These are phyloP conservation scores for Sylvilagus floridanus DNA, from an alignment of 2,797 vertebrate genomes.

Conservation along the genomic window DNA sequence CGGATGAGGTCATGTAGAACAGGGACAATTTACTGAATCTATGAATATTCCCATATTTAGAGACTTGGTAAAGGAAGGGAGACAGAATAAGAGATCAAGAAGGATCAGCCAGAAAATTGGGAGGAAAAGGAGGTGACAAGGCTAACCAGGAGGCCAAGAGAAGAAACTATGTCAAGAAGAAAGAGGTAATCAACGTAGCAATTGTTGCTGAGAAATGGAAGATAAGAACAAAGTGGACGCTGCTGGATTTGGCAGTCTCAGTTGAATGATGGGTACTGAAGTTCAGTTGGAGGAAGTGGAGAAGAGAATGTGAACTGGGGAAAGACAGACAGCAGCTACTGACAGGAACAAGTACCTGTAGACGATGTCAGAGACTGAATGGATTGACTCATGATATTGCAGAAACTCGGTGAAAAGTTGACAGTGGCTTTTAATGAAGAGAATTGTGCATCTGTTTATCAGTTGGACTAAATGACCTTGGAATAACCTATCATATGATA, in stretches of 20 bases:
- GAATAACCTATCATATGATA: background rate
- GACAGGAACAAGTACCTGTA: background rate
- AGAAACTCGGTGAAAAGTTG: background rate
- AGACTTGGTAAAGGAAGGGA: background rate
- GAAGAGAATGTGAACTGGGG: background rate
- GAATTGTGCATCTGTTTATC: background rate
- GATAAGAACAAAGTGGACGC: background rate
- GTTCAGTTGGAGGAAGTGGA: background rate
- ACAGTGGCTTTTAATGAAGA: background rate
- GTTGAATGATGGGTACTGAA: background rate
- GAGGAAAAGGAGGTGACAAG: background rate
- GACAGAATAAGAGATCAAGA: background rate
- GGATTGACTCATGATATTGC: background rate
- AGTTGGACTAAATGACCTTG: slow-evolving; percentile 28
- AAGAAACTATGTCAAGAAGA: background rate
- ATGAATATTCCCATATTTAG: background rate
- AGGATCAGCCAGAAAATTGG: background rate
- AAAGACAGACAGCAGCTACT: background rate
- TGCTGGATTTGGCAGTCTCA: background rate
- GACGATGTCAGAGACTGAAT: background rate
- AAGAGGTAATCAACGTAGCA: background rate
- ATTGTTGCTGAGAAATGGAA: slow-evolving; percentile 1
- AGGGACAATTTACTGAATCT: background rate
- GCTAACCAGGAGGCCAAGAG: background rate
- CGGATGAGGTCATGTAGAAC: background rate